Percentiles rank a stretch among this genome's conserved stretches.
Conservation (phyloP, 1,140 invertebrate genomes). For the Meloidogyne chitwoodi region DNA sequence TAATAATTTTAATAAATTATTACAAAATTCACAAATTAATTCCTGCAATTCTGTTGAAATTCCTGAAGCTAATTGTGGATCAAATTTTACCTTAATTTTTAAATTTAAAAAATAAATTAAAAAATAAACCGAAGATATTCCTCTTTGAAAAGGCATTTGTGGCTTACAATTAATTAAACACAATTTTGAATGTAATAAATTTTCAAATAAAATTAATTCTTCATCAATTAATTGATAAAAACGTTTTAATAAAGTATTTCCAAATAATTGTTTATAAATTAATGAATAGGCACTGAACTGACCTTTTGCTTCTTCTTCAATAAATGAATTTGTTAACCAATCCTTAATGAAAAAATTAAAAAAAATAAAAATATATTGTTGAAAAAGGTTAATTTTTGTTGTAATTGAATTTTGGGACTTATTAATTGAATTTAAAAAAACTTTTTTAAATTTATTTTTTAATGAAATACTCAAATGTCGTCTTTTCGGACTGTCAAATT, state of each 20-base stretch:
- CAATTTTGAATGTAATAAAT: conserved; percentile 25
- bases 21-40: conserved; percentile 32
- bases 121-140: too few relatives aligned
- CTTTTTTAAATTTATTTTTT: too few relatives aligned
- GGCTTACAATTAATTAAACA: conserved; percentile 37
- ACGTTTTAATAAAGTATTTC: conserved; percentile 29
- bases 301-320: background rate
- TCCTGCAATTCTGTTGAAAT: conserved; percentile 45
- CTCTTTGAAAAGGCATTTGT: conserved; percentile 38
- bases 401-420: too few relatives aligned
- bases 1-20: conserved; percentile 14
- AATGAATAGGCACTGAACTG: conserved; percentile 16
- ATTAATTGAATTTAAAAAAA: too few relatives aligned
- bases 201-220: conserved; percentile 32
- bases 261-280: conserved; percentile 38
- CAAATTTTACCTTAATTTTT: conserved; percentile 33
- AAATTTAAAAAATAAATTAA: background rate
- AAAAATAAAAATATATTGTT: background rate
- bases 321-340: conserved; percentile 13
- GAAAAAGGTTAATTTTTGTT: too few relatives aligned
- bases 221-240: conserved; percentile 30
- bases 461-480: too few relatives aligned
- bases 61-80: conserved; percentile 38
- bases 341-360: conserved; percentile 20
- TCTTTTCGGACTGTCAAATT: too few relatives aligned